A percentile compares a stretch with the other conserved stretches of the same genome.
Conservation (phyloP, 2,888 invertebrate species). For the Glyphotaelius pellucidus region DNA sequence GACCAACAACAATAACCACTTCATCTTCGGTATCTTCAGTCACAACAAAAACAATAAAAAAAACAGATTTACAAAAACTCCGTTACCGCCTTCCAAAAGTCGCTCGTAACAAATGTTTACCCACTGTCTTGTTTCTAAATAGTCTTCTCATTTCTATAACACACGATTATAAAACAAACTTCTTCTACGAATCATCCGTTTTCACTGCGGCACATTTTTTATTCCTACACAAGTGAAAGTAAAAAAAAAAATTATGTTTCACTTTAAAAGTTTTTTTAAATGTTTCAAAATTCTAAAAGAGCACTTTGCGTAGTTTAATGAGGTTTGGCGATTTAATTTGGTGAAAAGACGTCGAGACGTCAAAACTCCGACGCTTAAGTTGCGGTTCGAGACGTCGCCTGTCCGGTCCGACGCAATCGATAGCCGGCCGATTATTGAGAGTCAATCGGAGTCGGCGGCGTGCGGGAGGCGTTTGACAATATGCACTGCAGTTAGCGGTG, state of each 20-base stretch:
- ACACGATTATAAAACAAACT: background rate
- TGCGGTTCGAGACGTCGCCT: slow-evolving; percentile 5
- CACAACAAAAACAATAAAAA: slow-evolving; percentile 33
- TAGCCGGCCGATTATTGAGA: slow-evolving; percentile 32
- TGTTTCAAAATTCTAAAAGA: background rate
- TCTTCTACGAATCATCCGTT: slow-evolving; percentile 49
- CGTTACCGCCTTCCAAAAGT: slow-evolving; percentile 67
- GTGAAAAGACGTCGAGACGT: slow-evolving; percentile 9
- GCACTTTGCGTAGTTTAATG: background rate
- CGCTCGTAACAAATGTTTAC: slow-evolving; percentile 5
- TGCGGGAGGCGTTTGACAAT: slow-evolving; percentile 52
- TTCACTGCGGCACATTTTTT: slow-evolving; percentile 54
- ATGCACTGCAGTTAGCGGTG: slow-evolving; percentile 31
- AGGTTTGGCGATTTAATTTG: background rate
- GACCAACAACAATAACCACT: slow-evolving; percentile 78
- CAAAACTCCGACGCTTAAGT: slow-evolving; percentile 3
- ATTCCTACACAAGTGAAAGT: slow-evolving; percentile 41
- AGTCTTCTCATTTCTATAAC: slow-evolving; percentile 45
- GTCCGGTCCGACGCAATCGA: slow-evolving; percentile 35
- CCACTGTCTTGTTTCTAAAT: slow-evolving; percentile 10
- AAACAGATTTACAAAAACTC: background rate
- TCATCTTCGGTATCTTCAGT: slow-evolving; percentile 70
- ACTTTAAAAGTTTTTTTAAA: background rate
- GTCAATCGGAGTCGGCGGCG: slow-evolving; percentile 42
- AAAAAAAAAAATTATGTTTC: slow-evolving; percentile 2